These are phyloP conservation scores for Gari tellinella DNA, from an alignment of 2,888 invertebrate species.

Conservation along the genomic window DNA sequence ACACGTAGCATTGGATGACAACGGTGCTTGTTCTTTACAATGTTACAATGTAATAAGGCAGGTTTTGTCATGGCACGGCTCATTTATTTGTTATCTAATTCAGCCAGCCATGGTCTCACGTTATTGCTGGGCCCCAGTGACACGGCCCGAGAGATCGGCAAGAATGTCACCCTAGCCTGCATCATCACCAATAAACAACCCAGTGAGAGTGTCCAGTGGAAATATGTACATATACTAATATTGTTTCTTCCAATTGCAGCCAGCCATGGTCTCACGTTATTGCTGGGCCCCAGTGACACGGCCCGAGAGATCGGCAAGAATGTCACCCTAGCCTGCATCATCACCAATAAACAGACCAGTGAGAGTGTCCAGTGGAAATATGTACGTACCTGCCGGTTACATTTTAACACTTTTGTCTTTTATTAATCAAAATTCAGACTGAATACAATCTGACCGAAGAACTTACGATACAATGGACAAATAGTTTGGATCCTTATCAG, in stretches of 20 bases:
- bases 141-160: constrained; percentile 60
- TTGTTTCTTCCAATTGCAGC: not conserved
- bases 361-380: constrained; percentile 68
- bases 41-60: too few species aligned
- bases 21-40: too few species aligned
- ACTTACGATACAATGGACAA: too few species aligned
- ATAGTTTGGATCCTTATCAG: too few species aligned
- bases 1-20: too few species aligned
- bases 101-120: constrained; percentile 15
- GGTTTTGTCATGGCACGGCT: too few species aligned
- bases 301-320: constrained; percentile 60
- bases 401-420: not conserved
- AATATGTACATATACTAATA: constrained; percentile 60
- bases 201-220: constrained; percentile 67
- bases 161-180: constrained; percentile 64
- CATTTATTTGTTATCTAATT: too few species aligned
- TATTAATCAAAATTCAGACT: too few species aligned
- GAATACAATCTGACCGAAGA: too few species aligned
- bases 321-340: constrained; percentile 65
- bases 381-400: constrained; percentile 48
- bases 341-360: constrained; percentile 45
- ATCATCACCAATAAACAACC: constrained; percentile 52
- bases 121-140: constrained; percentile 58
- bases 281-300: constrained; percentile 60
- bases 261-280: constrained; percentile 24